Evolutionary conservation across 2,113 vertebrate genomes (phyloP).

Genomic region (Siniperca knerii): DNA sequence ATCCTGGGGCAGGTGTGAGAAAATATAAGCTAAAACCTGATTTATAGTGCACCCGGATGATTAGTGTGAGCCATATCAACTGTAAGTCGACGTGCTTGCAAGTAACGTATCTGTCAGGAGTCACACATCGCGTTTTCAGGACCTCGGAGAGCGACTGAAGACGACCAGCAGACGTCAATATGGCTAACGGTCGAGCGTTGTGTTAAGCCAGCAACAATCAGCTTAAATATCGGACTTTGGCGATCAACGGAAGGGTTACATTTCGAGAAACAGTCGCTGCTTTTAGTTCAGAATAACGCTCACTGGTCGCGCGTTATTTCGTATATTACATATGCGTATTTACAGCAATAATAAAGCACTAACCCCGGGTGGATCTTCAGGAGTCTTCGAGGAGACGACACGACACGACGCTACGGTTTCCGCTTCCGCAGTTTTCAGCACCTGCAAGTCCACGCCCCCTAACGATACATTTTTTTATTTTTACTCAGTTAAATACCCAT

Average conservation of each 20-base stretch:
- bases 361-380: constrained; percentile 49
- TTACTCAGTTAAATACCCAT: neutral
- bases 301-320: fast-evolving
- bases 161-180: constrained; percentile 47
- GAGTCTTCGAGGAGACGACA: constrained; percentile 62
- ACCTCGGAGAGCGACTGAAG: constrained; percentile 78
- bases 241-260: fast-evolving
- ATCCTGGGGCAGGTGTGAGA: neutral
- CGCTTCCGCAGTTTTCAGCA: constrained; percentile 71
- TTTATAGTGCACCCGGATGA: neutral
- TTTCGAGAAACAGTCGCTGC: fast-evolving
- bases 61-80: fast-evolving
- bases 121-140: constrained; percentile 56
- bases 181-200: constrained; percentile 49
- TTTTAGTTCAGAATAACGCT: fast-evolving
- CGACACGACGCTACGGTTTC: constrained; percentile 42
- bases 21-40: neutral
- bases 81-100: neutral
- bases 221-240: neutral
- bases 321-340: fast-evolving
- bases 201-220: constrained; percentile 13
- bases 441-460: constrained; percentile 45
- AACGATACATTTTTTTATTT: neutral
- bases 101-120: neutral
- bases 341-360: constrained; percentile 22